Base-by-base conservation (phyloP, 2,113 vertebrate species). In the Dendrocopos noguchii region DNA sequence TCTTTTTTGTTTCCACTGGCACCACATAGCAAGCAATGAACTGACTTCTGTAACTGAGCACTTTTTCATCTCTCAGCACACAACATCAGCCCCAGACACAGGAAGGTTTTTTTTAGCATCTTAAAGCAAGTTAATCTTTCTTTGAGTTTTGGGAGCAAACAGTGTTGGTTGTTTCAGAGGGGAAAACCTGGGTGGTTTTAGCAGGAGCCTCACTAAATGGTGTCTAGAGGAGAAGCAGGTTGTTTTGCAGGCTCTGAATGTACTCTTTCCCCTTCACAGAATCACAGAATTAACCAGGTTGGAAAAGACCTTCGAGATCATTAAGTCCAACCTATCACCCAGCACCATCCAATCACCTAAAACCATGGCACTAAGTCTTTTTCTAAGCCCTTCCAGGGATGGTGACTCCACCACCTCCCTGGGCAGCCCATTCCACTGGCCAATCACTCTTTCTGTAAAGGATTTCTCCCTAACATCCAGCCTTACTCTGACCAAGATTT, bases 51-150 rank as follows among this genome's bases (percentile, higher is more conserved):
- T 89, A 92, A 92, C 91, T 94, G 95, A 95, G 93, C 88, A 94
- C 68, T 91, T 94, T 80, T 91, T 94, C 68, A 94, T 88, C 90
- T 95, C 95, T 91, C 80, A 91, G 90, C 76, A 71, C 73, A 95
- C 90, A 95, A 83, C 71, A 85, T 80, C 83, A 80, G 91, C 57
- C 42, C 90, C 89, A 93, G 80, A 91, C 36, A 70, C 80, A 88
- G 82, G 85, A 86, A 94, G 12, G 13, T 28, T 25, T 25, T 92
- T 93, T 91, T 91, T 71, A 95, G 68, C 88, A 78, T 68, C 57
- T 91, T 95, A 91, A 94, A 94, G 65, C 10, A 0, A 95, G 91
- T 95, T 95, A 94, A 94, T 85, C 57, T 86, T 90, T 74, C 72
- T 95, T 86, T 91, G 82, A 86, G 80, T 90, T 95, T 88, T 91